Conservation (phyloP, 2,888 invertebrate genomes). For the Ennomos erosarius region DNA sequence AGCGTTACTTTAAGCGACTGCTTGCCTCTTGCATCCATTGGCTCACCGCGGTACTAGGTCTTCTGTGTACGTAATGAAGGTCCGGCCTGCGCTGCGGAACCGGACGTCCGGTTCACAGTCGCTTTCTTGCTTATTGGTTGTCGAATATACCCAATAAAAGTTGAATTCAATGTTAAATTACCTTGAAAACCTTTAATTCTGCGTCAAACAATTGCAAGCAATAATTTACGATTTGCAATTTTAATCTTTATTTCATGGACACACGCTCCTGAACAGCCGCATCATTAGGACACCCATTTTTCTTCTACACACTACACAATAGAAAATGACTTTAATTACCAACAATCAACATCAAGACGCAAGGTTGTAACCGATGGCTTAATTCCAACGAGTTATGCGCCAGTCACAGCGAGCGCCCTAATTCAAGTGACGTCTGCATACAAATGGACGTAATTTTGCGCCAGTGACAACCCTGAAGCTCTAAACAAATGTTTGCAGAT, state of each 20-base stretch:
- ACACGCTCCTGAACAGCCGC: constrained; percentile 1
- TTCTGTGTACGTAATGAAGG: too few species aligned
- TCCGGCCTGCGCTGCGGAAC: too few species aligned
- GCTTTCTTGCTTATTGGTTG: too few species aligned
- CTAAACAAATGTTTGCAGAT: constrained; percentile 73
- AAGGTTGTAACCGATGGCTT: constrained; percentile 73
- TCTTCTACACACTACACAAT: constrained; percentile 7
- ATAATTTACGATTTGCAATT: too few species aligned
- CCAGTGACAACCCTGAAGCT: constrained; percentile 74
- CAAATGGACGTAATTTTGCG: constrained; percentile 81
- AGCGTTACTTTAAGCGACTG: too few species aligned
- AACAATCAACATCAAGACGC: constrained; percentile 20
- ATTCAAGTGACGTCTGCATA: constrained; percentile 72
- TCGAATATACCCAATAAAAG: too few species aligned
- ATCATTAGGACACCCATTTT: background rate
- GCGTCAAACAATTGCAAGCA: too few species aligned
- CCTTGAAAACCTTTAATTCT: too few species aligned
- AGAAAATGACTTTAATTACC: constrained; percentile 17
- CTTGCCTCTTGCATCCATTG: too few species aligned
- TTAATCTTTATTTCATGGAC: background rate
- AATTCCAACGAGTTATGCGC: constrained; percentile 80
- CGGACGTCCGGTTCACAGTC: too few species aligned
- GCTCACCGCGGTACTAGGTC: too few species aligned
- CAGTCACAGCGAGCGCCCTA: constrained; percentile 42
- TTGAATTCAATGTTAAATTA: too few species aligned